phyloP scores from a whole-genome alignment of 2,888 invertebrate species.

The Andrena chrysosceles region DNA sequence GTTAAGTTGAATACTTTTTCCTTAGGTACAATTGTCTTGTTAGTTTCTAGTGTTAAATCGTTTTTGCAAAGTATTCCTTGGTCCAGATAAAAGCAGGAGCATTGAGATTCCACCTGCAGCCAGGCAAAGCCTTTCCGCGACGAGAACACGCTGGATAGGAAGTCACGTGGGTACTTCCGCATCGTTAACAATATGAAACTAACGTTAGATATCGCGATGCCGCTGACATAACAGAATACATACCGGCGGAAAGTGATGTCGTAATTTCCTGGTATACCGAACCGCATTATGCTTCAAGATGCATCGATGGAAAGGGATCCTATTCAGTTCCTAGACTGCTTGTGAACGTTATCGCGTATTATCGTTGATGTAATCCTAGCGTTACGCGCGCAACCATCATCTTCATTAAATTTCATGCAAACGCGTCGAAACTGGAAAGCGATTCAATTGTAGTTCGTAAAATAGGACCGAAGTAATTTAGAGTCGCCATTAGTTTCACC shows the following conservation, averaged over 20 bases:
- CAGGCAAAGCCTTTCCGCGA: neutral
- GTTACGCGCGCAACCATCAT: constrained; percentile 2
- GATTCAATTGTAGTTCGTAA: neutral
- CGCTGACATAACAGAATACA: constrained; percentile 54
- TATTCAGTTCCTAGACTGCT: constrained; percentile 19
- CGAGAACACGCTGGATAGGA: constrained; percentile 53
- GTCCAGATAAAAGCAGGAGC: neutral
- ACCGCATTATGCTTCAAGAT: constrained; percentile 21
- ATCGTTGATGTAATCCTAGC: constrained; percentile 24
- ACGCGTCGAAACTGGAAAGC: constrained; percentile 27
- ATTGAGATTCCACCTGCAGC: constrained; percentile 1
- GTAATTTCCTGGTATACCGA: constrained; percentile 50
- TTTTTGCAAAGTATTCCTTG: neutral
- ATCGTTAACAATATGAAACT: constrained; percentile 54
- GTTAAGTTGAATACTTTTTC: neutral
- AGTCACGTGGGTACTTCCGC: constrained; percentile 51
- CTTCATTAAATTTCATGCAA: constrained; percentile 23
- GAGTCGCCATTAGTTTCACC: too few relatives aligned
- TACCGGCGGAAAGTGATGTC: constrained; percentile 27
- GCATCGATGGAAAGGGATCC: constrained; percentile 35
- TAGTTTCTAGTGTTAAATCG: neutral
- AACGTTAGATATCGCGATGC: constrained; percentile 29
- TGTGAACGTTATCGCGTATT: constrained; percentile 38
- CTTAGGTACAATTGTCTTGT: neutral
- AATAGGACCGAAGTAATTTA: neutral